Base-by-base conservation (phyloP, 2,113 vertebrate species). In the Neodon shergylaensis region DNA sequence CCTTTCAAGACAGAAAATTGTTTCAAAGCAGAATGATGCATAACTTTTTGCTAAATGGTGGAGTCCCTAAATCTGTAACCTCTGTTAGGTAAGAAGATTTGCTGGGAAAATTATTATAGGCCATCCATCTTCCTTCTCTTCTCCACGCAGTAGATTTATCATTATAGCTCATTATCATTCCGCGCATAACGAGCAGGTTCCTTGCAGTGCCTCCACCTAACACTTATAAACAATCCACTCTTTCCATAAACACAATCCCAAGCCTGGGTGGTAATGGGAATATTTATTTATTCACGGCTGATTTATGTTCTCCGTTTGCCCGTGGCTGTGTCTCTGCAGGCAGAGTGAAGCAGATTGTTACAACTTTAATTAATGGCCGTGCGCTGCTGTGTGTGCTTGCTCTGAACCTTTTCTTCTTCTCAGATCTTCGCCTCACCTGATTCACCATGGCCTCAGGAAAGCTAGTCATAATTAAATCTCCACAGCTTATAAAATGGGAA, bases 281-380 rank as follows among this genome's bases (percentile, higher is more conserved):
- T 90, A 95, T 95, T 96, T 97, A 95, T 94, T 76, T 96, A 95
- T 94, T 92, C 96, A 84, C 58, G 72, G 70, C 65, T 58, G 92
- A 65, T 91, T 93, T 97, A 70, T 95, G 83, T 90, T 95, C 83
- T 90, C 28, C 49, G 39, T 93, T 94, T 96, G 94, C 90, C 88
- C 24, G 54, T 94, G 92, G 92, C 90, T 84, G 21, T 92, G 68
- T 39, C 54, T 70, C 83, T 79, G 68, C 36, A 70, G 74, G 22
- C 76, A 78, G 54, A 52, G 14, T 9, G 42, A 91, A 96, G 47
- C 21, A 44, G 61, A 96, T 83, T 87, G 63, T 94, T 96, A 36
- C 58, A 87, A 82, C 95, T 93, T 91, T 96, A 97, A 96, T 97
- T 95, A 94, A 89, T 72, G 54, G 44, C 76, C 7, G 21, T 47